A percentile compares a stretch with the other conserved stretches of the same genome.
Conservation (phyloP, 2,113 vertebrate species). For the Apistogramma diplotaenia region DNA sequence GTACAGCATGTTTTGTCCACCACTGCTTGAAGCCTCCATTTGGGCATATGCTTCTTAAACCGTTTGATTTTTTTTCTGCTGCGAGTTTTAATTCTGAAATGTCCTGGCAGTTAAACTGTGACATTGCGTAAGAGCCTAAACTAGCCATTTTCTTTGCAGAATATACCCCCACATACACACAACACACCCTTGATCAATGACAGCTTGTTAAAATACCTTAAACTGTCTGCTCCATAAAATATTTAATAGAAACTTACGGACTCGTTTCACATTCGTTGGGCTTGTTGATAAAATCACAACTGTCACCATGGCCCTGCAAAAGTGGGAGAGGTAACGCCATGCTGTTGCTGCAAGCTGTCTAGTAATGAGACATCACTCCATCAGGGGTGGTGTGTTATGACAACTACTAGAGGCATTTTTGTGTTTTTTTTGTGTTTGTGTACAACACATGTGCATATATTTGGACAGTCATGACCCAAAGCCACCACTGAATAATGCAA, state of each 20-base stretch:
- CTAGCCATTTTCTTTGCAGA: not conserved
- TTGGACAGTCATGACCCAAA: constrained; percentile 18
- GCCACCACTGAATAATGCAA: constrained; percentile 53
- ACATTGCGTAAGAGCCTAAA: not conserved
- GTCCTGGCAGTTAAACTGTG: not conserved
- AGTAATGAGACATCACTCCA: constrained; percentile 68
- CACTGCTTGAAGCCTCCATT: not conserved
- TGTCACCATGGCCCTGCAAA: constrained; percentile 43
- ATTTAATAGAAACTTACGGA: not conserved
- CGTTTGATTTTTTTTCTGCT: not conserved
- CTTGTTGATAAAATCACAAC: constrained; percentile 39
- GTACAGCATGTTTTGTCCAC: not conserved
- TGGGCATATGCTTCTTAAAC: not conserved
- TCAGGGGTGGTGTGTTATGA: constrained; percentile 61
- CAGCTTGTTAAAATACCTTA: not conserved
- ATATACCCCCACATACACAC: too few relatives aligned
- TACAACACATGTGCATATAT: not conserved
- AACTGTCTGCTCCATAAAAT: not conserved
- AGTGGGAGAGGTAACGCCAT: constrained; percentile 57
- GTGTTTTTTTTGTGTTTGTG: constrained; percentile 13
- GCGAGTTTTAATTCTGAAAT: not conserved
- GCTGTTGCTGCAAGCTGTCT: constrained; percentile 55
- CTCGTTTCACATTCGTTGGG: not conserved
- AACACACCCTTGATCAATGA: not conserved
- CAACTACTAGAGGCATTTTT: constrained; percentile 59